These are phyloP conservation scores for Branchipolynoe longqiensis DNA, from an alignment of 2,888 invertebrate genomes.

Conservation along the genomic window DNA sequence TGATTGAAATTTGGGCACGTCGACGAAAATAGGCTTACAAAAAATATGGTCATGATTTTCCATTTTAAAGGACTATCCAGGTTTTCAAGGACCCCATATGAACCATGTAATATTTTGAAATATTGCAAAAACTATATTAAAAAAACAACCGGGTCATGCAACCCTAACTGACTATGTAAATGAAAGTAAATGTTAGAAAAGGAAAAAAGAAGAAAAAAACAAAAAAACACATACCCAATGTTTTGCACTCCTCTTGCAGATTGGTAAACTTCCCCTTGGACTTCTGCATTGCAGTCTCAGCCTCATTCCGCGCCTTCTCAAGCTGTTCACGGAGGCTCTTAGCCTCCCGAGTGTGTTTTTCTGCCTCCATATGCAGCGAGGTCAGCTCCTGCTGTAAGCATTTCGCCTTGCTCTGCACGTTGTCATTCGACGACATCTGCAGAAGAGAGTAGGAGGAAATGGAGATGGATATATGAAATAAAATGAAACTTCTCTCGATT, in stretches of 20 bases:
- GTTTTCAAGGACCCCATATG: no score
- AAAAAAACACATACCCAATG: slow-evolving; percentile 7
- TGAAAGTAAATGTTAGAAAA: neutral
- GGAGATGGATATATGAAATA: no score
- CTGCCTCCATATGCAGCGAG: slow-evolving; percentile 12
- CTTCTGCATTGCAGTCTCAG: neutral
- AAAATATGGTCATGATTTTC: no score
- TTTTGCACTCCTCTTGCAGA: slow-evolving; percentile 24
- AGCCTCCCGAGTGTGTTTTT: slow-evolving; percentile 16
- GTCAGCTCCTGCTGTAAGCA: slow-evolving; percentile 48
- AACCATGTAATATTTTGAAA: neutral
- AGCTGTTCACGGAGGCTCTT: slow-evolving; percentile 44
- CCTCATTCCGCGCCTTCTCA: slow-evolving; percentile 11
- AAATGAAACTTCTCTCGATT: no score
- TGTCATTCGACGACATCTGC: slow-evolving; percentile 8
- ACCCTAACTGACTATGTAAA: neutral
- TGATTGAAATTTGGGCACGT: no score
- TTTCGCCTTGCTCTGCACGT: neutral
- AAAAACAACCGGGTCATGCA: neutral
- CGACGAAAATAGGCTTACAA: no score
- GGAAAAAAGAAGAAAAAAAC: neutral
- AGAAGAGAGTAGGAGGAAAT: no score
- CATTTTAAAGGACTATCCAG: no score
- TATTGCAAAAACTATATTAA: neutral
- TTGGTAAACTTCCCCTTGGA: neutral